phyloP scores from a whole-genome alignment of 2,113 vertebrate species.

The Cyphomyrus discorhynchus region DNA sequence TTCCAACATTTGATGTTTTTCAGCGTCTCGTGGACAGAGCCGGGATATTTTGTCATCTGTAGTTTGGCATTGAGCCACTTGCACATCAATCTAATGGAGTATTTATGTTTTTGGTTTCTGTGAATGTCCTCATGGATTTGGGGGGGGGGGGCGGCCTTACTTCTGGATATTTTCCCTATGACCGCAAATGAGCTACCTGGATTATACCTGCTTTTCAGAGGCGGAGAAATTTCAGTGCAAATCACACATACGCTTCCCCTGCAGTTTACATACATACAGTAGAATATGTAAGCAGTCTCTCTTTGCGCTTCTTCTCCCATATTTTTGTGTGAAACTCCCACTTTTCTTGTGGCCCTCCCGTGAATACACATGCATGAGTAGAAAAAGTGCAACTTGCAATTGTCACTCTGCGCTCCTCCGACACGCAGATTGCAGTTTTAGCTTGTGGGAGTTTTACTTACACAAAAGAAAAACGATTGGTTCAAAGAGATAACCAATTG shows the following conservation, averaged over 20 bases:
- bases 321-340: too few species aligned
- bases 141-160: background rate
- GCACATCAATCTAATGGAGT: background rate
- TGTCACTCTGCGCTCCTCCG: background rate
- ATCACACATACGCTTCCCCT: background rate
- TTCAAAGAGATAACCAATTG: too few species aligned
- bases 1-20: background rate
- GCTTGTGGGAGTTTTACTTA: background rate
- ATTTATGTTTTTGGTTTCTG: background rate
- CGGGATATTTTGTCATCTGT: background rate
- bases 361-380: background rate
- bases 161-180: background rate
- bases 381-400: background rate
- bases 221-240: background rate
- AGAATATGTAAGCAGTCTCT: background rate
- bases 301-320: background rate
- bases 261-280: background rate
- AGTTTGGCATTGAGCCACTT: background rate
- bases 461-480: too few species aligned
- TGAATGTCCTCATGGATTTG: background rate
- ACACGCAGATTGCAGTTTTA: background rate
- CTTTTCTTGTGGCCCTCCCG: too few species aligned
- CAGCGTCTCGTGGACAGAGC: background rate
- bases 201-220: background rate
- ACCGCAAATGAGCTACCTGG: background rate